phyloP scores from a whole-genome alignment of 1,140 invertebrate genomes.

The Amyelois transitella region DNA sequence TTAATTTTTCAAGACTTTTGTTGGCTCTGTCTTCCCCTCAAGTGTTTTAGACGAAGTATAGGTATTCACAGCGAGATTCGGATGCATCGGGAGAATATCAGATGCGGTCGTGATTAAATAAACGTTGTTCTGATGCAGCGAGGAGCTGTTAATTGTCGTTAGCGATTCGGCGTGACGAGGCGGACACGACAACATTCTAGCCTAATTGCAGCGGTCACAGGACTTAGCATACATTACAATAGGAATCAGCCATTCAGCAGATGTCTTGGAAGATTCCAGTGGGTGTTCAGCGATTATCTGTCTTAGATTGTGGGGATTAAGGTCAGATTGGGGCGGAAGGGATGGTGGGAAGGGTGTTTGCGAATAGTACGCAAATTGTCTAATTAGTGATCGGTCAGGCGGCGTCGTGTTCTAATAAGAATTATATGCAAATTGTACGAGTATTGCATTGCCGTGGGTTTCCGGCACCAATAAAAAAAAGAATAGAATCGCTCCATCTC shows the following conservation, averaged over 20 bases:
- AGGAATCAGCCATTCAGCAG: slow-evolving; percentile 44
- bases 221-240: slow-evolving; percentile 66
- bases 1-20: too few relatives aligned
- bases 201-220: slow-evolving; percentile 59
- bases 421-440: slow-evolving; percentile 41
- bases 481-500: too few relatives aligned
- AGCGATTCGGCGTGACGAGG: slow-evolving; percentile 33
- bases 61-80: slow-evolving; percentile 25
- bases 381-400: slow-evolving; percentile 53
- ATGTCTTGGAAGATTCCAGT: slow-evolving; percentile 41
- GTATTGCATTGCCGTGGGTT: too few relatives aligned
- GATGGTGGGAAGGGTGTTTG: slow-evolving; percentile 16
- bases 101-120: slow-evolving; percentile 53
- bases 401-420: slow-evolving; percentile 40
- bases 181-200: slow-evolving; percentile 45
- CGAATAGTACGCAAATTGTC: slow-evolving; percentile 56
- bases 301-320: slow-evolving; percentile 14
- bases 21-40: too few relatives aligned
- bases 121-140: slow-evolving; percentile 30
- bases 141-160: slow-evolving; percentile 42
- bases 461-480: too few relatives aligned
- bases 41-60: slow-evolving; percentile 11
- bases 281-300: slow-evolving; percentile 8
- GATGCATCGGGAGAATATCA: slow-evolving; percentile 27
- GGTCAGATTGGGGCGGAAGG: background rate